phyloP scores from a whole-genome alignment of 2,113 vertebrate species.

The Myiozetetes cayanensis region DNA sequence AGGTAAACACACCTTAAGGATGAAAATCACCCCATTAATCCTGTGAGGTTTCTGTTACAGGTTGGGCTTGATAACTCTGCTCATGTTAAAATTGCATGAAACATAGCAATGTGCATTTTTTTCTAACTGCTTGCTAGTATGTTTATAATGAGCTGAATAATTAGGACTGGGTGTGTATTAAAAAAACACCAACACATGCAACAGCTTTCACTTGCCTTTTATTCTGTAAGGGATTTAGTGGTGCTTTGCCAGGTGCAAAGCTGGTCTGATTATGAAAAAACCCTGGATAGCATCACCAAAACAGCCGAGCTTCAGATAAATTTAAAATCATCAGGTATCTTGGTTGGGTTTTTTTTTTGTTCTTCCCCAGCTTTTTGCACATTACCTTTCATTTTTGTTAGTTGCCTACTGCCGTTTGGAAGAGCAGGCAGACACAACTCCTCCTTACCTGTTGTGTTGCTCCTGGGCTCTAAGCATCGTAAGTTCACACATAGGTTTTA shows the following conservation, averaged over 20 bases:
- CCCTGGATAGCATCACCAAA: background rate
- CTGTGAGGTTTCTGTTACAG: background rate
- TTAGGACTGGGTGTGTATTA: background rate
- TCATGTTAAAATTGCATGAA: background rate
- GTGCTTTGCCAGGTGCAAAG: background rate
- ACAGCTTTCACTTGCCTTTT: background rate
- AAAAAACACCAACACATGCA: background rate
- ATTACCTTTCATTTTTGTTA: background rate
- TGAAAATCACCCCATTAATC: background rate
- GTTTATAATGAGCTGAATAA: background rate
- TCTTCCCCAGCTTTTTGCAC: background rate
- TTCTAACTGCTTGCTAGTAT: background rate
- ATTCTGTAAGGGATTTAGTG: background rate
- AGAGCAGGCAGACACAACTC: background rate
- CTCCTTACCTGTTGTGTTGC: background rate
- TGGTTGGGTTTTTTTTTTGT: background rate
- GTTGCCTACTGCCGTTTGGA: accelerated
- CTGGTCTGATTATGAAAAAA: background rate
- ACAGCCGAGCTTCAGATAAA: background rate
- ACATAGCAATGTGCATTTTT: too few species aligned
- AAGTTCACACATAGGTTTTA: background rate
- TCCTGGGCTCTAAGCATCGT: background rate
- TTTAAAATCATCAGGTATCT: background rate
- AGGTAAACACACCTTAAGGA: background rate
- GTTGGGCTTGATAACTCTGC: background rate